Evolutionary conservation across 2,888 invertebrate species (phyloP).

Genomic region (Drosophila affinis): DNA sequence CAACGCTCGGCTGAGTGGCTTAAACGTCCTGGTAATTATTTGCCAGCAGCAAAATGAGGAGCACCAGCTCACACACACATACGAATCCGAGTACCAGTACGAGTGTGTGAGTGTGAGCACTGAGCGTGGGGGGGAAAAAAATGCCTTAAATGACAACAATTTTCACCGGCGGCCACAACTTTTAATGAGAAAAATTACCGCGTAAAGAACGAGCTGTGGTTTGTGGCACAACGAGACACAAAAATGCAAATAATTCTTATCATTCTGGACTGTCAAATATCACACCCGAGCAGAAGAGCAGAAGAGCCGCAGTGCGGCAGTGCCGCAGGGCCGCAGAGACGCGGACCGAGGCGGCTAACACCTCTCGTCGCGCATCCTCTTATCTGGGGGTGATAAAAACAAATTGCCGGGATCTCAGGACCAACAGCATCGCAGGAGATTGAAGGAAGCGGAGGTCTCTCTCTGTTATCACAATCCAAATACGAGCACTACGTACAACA

Average conservation of each 20-base stretch:
- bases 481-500: conserved; percentile 7
- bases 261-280: conserved; percentile 73
- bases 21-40: conserved; percentile 71
- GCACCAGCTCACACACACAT: conserved; percentile 1
- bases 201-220: conserved; percentile 22
- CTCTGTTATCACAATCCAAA: conserved; percentile 58
- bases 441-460: conserved; percentile 24
- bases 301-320: not conserved
- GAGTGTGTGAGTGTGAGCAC: too few relatives aligned
- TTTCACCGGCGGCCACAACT: conserved; percentile 64
- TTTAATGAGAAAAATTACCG: conserved; percentile 70
- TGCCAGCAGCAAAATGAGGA: conserved; percentile 54
- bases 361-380: conserved; percentile 63
- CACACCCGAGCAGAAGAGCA: conserved; percentile 50
- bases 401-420: conserved; percentile 49
- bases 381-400: conserved; percentile 52
- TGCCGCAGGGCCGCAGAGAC: conserved; percentile 47
- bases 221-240: conserved; percentile 6
- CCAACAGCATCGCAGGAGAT: conserved; percentile 12
- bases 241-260: conserved; percentile 72
- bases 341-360: conserved; percentile 62
- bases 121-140: conserved; percentile 26
- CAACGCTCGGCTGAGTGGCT: conserved; percentile 73
- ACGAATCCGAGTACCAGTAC: too few relatives aligned
- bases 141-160: conserved; percentile 66